These are phyloP conservation scores for Geophilus truncorum DNA, from an alignment of 2,888 invertebrate species.

Conservation along the genomic window DNA sequence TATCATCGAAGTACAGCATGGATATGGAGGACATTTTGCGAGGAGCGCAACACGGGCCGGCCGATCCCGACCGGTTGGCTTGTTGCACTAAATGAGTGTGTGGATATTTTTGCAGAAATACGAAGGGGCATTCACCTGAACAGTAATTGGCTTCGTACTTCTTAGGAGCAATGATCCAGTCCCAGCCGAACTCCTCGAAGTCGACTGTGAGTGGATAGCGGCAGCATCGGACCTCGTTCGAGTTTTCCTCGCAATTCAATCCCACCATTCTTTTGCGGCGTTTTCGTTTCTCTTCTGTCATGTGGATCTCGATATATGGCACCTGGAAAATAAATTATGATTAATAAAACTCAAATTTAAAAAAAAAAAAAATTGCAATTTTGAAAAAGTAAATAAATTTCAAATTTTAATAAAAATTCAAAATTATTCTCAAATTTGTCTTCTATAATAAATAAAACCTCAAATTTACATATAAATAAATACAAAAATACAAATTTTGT, in stretches of 20 bases:
- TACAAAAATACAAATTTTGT: no score
- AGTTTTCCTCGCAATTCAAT: conserved; percentile 75
- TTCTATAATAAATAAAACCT: no score
- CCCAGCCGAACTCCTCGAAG: conserved; percentile 94
- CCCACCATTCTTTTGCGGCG: conserved; percentile 71
- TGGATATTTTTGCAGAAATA: conserved; percentile 77
- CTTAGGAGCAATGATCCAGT: conserved; percentile 95
- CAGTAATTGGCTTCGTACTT: conserved; percentile 94
- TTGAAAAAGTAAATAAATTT: conserved; percentile 28
- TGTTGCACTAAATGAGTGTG: conserved; percentile 84
- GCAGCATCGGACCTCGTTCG: conserved; percentile 80
- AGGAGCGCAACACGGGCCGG: conserved; percentile 89
- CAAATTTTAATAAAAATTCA: no score
- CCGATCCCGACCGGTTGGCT: conserved; percentile 67
- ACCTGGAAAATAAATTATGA: no score
- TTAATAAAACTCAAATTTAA: conserved; percentile 37
- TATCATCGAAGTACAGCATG: conserved; percentile 85
- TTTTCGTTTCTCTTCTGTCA: conserved; percentile 40
- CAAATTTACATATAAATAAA: no score
- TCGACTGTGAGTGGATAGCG: conserved; percentile 88
- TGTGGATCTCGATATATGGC: conserved; percentile 43
- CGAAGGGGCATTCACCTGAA: conserved; percentile 86
- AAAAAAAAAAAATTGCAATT: conserved; percentile 35
- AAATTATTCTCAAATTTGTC: no score
- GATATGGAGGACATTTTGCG: conserved; percentile 69